phyloP scores from a whole-genome alignment of 1,140 invertebrate genomes.

The Telenomus remus region DNA sequence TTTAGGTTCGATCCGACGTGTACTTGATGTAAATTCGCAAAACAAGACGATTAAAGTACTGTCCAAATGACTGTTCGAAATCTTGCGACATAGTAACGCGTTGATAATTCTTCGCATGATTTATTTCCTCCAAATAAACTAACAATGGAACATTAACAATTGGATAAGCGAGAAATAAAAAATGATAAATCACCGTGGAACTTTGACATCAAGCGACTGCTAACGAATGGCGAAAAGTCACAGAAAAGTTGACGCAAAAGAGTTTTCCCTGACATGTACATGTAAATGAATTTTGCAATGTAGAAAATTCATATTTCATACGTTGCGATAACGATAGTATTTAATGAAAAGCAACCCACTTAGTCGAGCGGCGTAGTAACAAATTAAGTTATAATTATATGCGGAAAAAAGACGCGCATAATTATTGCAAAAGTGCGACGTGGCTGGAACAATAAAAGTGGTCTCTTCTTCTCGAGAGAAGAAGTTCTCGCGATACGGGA shows the following conservation, averaged over 20 bases:
- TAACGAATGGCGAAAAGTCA: conserved; percentile 10
- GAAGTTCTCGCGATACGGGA: conserved; percentile 6
- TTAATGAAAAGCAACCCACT: conserved; percentile 16
- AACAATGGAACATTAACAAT: conserved; percentile 27
- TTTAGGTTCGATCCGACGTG: conserved; percentile 27
- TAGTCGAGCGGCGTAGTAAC: background rate
- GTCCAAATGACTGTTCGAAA: too few species aligned
- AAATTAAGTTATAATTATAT: conserved; percentile 21
- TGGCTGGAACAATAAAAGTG: conserved; percentile 28
- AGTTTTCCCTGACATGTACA: too few species aligned
- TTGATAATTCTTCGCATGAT: conserved; percentile 13
- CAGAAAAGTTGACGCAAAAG: too few species aligned
- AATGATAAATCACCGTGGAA: conserved; percentile 11
- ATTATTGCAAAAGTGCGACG: conserved; percentile 17
- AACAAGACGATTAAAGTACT: too few species aligned
- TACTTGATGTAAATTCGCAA: background rate
- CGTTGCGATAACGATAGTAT: background rate
- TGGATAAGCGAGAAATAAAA: conserved; percentile 24
- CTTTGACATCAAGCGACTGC: too few species aligned
- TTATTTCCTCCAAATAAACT: background rate
- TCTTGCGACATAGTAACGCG: conserved; percentile 2
- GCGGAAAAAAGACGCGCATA: conserved; percentile 14
- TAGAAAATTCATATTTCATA: background rate
- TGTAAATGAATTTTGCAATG: too few species aligned
- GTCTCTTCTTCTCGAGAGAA: conserved; percentile 20